These are phyloP conservation scores for Ceratina calcarata DNA, from an alignment of 1,140 invertebrate species.

Conservation along the genomic window DNA sequence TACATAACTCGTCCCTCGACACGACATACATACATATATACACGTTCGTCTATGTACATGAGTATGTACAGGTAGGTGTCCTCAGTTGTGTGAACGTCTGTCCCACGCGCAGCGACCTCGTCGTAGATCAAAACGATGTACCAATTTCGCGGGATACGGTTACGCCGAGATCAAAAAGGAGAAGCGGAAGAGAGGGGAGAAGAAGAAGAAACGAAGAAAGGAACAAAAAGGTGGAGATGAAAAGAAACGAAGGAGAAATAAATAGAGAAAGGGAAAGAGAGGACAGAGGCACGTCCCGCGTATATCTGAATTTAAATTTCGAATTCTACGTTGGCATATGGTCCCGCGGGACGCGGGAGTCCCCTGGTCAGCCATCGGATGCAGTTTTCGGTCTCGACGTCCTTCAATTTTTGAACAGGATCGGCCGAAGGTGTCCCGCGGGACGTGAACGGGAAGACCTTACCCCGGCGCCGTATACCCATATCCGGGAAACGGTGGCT, in stretches of 20 bases:
- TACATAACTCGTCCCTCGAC: constrained; percentile 49
- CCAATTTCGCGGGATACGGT: constrained; percentile 62
- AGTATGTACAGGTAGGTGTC: not conserved
- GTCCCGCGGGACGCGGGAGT: constrained; percentile 59
- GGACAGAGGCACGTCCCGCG: constrained; percentile 27
- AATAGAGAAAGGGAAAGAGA: constrained; percentile 35
- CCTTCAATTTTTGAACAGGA: constrained; percentile 78
- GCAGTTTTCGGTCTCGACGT: constrained; percentile 75
- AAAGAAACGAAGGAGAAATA: too few species aligned
- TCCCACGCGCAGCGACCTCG: constrained; percentile 39
- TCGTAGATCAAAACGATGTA: constrained; percentile 67
- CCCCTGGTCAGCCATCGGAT: constrained; percentile 77
- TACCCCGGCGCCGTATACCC: constrained; percentile 32
- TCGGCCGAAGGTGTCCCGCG: constrained; percentile 69
- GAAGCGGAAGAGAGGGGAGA: not conserved
- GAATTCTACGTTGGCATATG: constrained; percentile 58
- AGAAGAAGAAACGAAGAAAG: not conserved
- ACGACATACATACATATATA: constrained; percentile 23
- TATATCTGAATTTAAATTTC: constrained; percentile 79
- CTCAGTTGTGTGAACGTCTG: constrained; percentile 35
- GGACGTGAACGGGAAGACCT: constrained; percentile 61
- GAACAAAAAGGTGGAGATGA: not conserved
- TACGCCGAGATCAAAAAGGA: constrained; percentile 60
- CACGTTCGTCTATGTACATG: not conserved
- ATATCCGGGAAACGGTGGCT: constrained; percentile 60